Base-by-base conservation (phyloP, 2,888 invertebrate species). In the Erebia epiphron region DNA sequence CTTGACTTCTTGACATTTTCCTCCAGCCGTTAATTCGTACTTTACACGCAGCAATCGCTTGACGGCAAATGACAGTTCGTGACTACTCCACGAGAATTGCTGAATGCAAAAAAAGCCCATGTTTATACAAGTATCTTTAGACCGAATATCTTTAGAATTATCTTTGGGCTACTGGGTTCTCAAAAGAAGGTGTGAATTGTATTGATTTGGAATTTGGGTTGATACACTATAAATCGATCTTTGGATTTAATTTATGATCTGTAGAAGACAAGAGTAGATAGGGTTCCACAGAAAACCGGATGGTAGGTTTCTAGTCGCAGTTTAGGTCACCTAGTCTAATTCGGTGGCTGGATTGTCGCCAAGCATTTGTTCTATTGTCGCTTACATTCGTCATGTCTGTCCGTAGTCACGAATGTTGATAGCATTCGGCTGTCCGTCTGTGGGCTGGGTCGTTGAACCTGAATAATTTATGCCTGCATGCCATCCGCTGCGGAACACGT, bases 281-380 rank as follows among this genome's bases (percentile, higher is more conserved):
- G 70, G 68, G 65, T 66, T 67, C 67, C 70, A 62, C 72, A 61
- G 70, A 65, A 16, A 52, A 54, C 64, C 16, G 64, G 54, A 54
- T 54, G 76, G 74, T 75, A 78, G 78, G 77, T 77, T 76, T 77
- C 75, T 75, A 74, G 73, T 77, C 73, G 75, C 71, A 72, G 74
- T 72, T 70, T 78, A 80, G 81, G 81, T 82, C 79, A 81, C 76
- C 78, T 84, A 83, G 81, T 87, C 90, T 91, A 91, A 90, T 84
- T 91, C 85, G 82, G 88, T 82, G 87, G 77, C 90, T 92, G 92
- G 92, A 91, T 86, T 78, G 79, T 75, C 83, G 91, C 92, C 92
- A 92, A 90, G 82, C 86, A 85, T 88, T 90, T 85, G 88, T 88
- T 88, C 91, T 90, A 90, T 92, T 91, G 91, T 91, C 81, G 88